Base-by-base conservation (phyloP, 1,140 invertebrate species). In the Drosophila orena region DNA sequence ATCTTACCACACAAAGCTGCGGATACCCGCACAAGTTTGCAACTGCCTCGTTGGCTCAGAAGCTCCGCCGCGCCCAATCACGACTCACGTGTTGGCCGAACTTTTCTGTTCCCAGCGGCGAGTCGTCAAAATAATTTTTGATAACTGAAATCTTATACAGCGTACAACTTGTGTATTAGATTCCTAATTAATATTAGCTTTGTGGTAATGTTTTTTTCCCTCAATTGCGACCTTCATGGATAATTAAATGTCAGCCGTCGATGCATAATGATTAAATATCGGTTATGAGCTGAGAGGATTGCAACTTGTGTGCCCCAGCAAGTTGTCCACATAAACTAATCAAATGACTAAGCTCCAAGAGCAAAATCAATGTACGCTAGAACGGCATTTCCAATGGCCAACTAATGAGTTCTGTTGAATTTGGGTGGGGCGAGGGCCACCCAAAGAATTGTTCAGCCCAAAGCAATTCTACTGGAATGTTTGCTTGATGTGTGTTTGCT, bases 1-100 rank as follows among this genome's bases (percentile, higher is more conserved):
- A 49, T 27, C 24, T 27, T 27, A 27, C 5, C 10, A 37, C 35
- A 37, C 12, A 37, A 56, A 55, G 47, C 42, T 46, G 54, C 44
- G 62, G 27, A 65, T 54, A 76, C 7, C 4, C 24, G 15, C 38
- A 56, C 34, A 34, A 40, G 42, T 61, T 50, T 61, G 66, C 50
- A 50, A 35, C 46, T 50, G 44, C n/a, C 58, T 53, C 30, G 44
- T 46, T 52, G 46, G 35, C 56, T 74, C 42, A 66, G 37, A 40
- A 37, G 64, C 75, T 73, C 49, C 62, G 81, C 61, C 81, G 77
- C 81, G 73, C 77, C 83, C 78, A 76, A 74, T 86, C 81, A 86
- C 78, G 81, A 86, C 77, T 84, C 56, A 57, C 43, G 22, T 76
- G 44, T 70, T 78, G 38, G 80, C 44, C 62, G 56, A 47, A 75